phyloP scores from a whole-genome alignment of 1,140 invertebrate genomes.

The Thaumatotibia leucotreta region DNA sequence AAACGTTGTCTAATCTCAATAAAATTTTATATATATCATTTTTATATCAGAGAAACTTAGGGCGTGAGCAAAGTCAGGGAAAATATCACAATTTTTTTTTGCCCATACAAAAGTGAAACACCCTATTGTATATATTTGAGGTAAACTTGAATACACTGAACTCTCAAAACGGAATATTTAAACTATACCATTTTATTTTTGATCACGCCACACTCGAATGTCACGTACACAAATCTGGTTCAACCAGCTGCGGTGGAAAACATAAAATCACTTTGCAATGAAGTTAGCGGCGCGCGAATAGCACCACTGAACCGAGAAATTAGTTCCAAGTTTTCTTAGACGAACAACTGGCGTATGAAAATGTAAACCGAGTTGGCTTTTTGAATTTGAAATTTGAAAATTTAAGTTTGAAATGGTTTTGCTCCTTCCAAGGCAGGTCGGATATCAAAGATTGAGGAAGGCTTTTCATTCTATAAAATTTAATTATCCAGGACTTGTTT shows the following conservation, averaged over 20 bases:
- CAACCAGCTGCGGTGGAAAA: constrained; percentile 30
- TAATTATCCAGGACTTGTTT: neutral
- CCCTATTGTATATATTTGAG: too few relatives aligned
- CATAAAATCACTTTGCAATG: constrained; percentile 68
- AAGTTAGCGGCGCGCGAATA: constrained; percentile 61
- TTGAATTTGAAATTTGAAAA: constrained; percentile 21
- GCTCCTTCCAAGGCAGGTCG: neutral
- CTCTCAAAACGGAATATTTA: too few relatives aligned
- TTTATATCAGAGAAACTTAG: too few relatives aligned
- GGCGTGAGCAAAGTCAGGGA: too few relatives aligned
- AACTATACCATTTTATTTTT: too few relatives aligned
- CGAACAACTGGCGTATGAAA: constrained; percentile 44
- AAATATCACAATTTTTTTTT: too few relatives aligned
- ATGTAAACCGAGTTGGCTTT: constrained; percentile 39
- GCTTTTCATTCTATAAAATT: neutral
- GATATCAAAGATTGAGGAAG: neutral
- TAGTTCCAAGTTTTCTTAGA: constrained; percentile 62
- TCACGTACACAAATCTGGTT: constrained; percentile 28
- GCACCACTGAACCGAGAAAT: constrained; percentile 65
- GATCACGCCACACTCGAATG: constrained; percentile 7
- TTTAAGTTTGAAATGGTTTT: constrained; percentile 12
- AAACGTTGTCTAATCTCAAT: too few relatives aligned
- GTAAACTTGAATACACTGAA: too few relatives aligned
- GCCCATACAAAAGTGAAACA: too few relatives aligned
- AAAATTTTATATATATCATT: too few relatives aligned